A percentile compares a stretch with the other conserved stretches of the same genome.
These are phyloP conservation scores for Elmis aenea DNA, from an alignment of 2,888 invertebrate genomes.

Conservation along the genomic window DNA sequence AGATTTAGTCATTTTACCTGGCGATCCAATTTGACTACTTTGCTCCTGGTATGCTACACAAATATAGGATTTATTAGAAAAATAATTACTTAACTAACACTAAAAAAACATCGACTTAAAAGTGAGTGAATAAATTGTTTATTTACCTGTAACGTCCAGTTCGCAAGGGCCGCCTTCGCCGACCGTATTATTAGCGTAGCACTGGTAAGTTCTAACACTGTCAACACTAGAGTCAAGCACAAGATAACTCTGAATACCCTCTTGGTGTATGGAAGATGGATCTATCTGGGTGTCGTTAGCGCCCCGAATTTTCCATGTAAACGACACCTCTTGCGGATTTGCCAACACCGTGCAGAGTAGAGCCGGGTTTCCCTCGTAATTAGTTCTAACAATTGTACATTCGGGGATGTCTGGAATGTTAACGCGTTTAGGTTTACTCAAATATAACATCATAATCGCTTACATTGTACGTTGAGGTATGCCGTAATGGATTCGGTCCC, in stretches of 20 bases:
- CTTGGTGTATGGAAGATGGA: conserved; percentile 54
- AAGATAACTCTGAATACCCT: conserved; percentile 57
- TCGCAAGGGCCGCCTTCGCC: conserved; percentile 62
- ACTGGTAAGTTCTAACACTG: conserved; percentile 73
- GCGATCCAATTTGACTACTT: conserved; percentile 52
- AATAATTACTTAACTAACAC: not conserved
- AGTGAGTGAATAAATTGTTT: not conserved
- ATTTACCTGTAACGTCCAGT: conserved; percentile 62
- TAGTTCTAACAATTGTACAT: conserved; percentile 71
- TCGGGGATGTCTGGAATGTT: conserved; percentile 75
- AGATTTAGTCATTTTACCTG: conserved; percentile 41
- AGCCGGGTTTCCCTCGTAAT: conserved; percentile 66
- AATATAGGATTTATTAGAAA: conserved; percentile 23
- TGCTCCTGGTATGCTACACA: conserved; percentile 66
- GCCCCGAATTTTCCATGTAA: conserved; percentile 79
- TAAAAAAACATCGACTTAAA: conserved; percentile 47
- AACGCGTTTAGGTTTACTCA: no score
- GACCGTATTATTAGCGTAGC: conserved; percentile 79
- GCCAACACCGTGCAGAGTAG: conserved; percentile 76
- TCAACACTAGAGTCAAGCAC: conserved; percentile 57
- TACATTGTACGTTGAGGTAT: conserved; percentile 78
- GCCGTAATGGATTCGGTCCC: conserved; percentile 64
- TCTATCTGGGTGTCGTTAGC: conserved; percentile 73
- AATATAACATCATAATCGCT: no score
- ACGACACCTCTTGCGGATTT: conserved; percentile 73